These are phyloP conservation scores for Diarsia brunnea DNA, from an alignment of 2,888 invertebrate genomes.

Conservation along the genomic window DNA sequence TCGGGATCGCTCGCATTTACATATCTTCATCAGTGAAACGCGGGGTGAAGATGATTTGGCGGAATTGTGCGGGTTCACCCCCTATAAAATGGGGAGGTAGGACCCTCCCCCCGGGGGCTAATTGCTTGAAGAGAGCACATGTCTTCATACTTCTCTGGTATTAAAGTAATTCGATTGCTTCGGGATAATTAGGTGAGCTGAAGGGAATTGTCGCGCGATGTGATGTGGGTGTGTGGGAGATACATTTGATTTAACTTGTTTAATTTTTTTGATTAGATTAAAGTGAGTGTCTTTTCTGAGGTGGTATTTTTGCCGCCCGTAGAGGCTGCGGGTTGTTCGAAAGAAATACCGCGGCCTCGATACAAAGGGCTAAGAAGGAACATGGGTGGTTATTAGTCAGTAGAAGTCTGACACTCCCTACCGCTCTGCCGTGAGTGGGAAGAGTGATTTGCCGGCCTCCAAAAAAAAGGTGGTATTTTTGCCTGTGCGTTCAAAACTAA, in stretches of 20 bases:
- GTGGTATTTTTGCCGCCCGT: background rate
- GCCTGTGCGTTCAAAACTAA: background rate
- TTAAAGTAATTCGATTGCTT: slow-evolving; percentile 86
- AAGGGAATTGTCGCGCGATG: slow-evolving; percentile 41
- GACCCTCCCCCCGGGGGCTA: slow-evolving; percentile 69
- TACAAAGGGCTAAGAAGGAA: no score
- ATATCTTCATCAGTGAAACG: slow-evolving; percentile 88
- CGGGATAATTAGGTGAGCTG: slow-evolving; percentile 79
- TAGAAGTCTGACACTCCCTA: no score
- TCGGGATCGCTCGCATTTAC: slow-evolving; percentile 80
- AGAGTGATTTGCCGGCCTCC: no score
- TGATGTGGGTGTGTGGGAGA: slow-evolving; percentile 38
- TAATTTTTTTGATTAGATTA: background rate
- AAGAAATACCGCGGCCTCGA: no score
- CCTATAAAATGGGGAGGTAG: slow-evolving; percentile 45
- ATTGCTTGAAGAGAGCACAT: slow-evolving; percentile 84
- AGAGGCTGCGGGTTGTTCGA: no score
- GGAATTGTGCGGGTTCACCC: slow-evolving; percentile 77
- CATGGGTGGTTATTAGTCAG: no score
- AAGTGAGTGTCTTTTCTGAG: background rate
- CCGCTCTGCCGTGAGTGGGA: no score
- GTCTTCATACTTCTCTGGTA: slow-evolving; percentile 86
- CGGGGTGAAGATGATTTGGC: slow-evolving; percentile 88
- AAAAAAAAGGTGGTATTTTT: background rate
- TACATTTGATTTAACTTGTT: slow-evolving; percentile 10